Conservation (phyloP, 1,140 invertebrate genomes). For the Dryas iulia region DNA sequence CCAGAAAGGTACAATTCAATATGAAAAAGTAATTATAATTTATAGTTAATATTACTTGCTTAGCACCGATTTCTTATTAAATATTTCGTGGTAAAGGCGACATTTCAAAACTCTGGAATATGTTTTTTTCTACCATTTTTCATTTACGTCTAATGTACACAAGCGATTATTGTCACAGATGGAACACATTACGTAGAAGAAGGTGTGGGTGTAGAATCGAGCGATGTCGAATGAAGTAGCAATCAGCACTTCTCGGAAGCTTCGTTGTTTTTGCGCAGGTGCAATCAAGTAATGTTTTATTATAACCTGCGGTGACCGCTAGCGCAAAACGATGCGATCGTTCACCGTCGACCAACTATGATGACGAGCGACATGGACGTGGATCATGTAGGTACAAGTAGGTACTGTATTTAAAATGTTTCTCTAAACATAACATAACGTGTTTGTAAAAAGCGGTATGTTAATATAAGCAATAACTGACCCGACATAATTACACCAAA, state of each 20-base stretch:
- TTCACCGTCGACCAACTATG: constrained; percentile 4
- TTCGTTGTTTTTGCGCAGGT: constrained; percentile 54
- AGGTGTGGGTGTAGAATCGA: constrained; percentile 28
- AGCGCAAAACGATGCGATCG: constrained; percentile 12
- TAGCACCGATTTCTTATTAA: no score
- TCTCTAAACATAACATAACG: neutral
- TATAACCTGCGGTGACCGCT: constrained; percentile 22
- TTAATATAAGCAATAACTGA: constrained; percentile 19
- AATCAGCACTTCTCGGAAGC: constrained; percentile 60
- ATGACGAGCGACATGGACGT: neutral
- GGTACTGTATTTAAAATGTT: neutral
- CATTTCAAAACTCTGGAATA: neutral
- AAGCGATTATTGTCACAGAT: constrained; percentile 23
- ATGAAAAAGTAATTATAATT: no score
- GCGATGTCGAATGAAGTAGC: constrained; percentile 31
- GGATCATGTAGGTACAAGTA: neutral
- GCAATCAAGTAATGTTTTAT: constrained; percentile 42
- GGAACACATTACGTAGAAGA: constrained; percentile 24
- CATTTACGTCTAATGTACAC: neutral
- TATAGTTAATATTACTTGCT: no score
- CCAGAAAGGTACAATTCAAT: no score
- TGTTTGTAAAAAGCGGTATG: neutral
- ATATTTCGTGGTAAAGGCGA: no score
- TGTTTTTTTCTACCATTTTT: neutral
- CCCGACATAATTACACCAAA: constrained; percentile 15